Percentiles rank a stretch among this genome's conserved stretches.
These are phyloP conservation scores for Gopherus evgoodei DNA, from an alignment of 2,113 vertebrate genomes.

Conservation along the genomic window DNA sequence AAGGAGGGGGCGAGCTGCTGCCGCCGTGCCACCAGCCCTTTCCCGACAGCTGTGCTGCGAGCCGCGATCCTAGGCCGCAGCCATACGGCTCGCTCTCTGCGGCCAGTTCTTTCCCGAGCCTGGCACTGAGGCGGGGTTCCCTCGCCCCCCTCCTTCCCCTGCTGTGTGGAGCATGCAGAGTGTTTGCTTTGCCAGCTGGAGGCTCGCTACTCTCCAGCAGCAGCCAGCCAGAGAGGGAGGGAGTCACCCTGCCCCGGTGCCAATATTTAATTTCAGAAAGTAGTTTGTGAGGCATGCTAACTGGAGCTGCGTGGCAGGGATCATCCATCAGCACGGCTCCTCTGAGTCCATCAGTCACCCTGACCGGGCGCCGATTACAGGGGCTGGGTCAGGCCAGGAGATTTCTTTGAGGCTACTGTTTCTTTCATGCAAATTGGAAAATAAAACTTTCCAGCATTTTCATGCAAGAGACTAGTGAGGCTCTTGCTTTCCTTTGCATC, in stretches of 20 bases:
- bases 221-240: neutral
- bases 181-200: neutral
- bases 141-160: too few relatives aligned
- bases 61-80: neutral
- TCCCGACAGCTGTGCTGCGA: neutral
- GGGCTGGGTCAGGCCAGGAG: neutral
- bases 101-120: accelerated
- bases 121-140: neutral
- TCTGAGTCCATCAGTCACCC: neutral
- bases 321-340: neutral
- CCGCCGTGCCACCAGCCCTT: neutral
- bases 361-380: neutral
- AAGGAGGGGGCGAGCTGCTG: neutral
- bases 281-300: neutral
- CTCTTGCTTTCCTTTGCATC: neutral
- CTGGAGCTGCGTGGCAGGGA: neutral
- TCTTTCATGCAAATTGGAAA: neutral
- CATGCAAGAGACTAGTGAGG: neutral
- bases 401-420: neutral
- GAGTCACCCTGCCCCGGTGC: neutral
- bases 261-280: neutral
- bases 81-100: neutral
- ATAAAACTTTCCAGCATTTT: neutral
- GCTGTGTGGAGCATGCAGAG: neutral
- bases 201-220: neutral